Evolutionary conservation across 2,888 invertebrate genomes (phyloP).

Genomic region (Sesia bembeciformis): DNA sequence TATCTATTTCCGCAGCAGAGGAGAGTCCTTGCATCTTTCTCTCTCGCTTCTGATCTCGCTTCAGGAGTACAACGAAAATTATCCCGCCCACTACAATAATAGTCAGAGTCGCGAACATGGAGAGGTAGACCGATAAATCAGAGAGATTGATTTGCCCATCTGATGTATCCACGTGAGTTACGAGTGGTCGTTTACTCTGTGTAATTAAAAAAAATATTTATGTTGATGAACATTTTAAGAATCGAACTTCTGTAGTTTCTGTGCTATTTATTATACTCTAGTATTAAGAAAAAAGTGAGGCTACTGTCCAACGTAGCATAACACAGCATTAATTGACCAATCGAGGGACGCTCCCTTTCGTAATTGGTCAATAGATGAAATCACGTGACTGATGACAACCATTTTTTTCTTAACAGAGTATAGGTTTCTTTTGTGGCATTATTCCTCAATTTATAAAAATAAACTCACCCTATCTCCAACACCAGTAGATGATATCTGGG

Average conservation of each 20-base stretch:
- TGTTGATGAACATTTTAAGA: too few relatives aligned
- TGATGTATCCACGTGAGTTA: constrained; percentile 32
- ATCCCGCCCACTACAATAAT: constrained; percentile 52
- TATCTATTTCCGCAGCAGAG: constrained; percentile 77
- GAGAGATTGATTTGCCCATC: constrained; percentile 38
- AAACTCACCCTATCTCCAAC: constrained; percentile 84
- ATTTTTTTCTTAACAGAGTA: background rate
- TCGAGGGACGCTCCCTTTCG: background rate
- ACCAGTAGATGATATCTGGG: constrained; percentile 81
- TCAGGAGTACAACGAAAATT: constrained; percentile 74
- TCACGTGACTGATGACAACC: too few relatives aligned
- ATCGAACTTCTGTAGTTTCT: too few relatives aligned
- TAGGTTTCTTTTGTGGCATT: background rate
- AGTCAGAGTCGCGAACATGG: constrained; percentile 48
- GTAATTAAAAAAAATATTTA: constrained; percentile 7
- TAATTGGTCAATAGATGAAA: too few relatives aligned
- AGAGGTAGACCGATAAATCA: constrained; percentile 47
- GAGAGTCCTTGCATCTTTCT: constrained; percentile 88
- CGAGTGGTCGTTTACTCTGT: constrained; percentile 55
- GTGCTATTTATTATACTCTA: constrained; percentile 29
- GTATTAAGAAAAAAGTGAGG: background rate
- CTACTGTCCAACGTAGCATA: background rate
- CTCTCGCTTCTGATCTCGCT: constrained; percentile 83
- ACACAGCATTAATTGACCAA: background rate
- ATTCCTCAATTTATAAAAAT: constrained; percentile 4